Evolutionary conservation across 2,888 invertebrate species (phyloP), one percentile per base, ranked within the genome.

Genomic region (Bellardia bayeri): DNA sequence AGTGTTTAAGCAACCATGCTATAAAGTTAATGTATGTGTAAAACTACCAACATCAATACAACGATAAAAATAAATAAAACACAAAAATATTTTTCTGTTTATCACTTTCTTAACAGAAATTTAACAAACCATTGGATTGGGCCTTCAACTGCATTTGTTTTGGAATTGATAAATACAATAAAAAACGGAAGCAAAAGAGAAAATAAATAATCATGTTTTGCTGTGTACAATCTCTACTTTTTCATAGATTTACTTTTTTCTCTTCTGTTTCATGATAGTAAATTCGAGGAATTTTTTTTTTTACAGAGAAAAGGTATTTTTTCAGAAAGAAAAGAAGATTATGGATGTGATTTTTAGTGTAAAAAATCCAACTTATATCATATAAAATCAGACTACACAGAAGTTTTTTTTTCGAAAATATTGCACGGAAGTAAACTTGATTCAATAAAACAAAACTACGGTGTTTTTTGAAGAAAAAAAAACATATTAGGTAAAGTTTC

Each of bases 21-120:
- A 49, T 75, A 49, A 75, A 75, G 82, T 68, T 82, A 82, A 82
- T 42, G 68, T 61, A 69, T 75, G 68, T 61, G 75, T 58, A 69
- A 82, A 82, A 81, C 37, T 45, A 49, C 30, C 8, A 45, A 74
- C 61, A 45, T 49, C 45, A 61, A 30, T 74, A 74, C 37, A 42
- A 42, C 9, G 58, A 14, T 11, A 72, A 58, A 56, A 72, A 14
- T n/a, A 56, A 9, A 16, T 2, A 30, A 30, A 64, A 37, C 40
- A 37, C 37, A 6, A 64, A 64, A 66, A 42, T 16, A 16, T 66
- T 33, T 74, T 61, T n/a, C 9, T 23, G 16, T 23, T 40, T 40
- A 64, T 16, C 11, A n/a, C 40, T 64, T 42, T 7, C 4, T 74
- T 30, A 45, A 61, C n/a, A 33, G 11, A 33, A 74, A 74, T 61